Evolutionary conservation across 2,888 invertebrate genomes (phyloP), one percentile per base, ranked within the genome.

Genomic region (Drosophila subquinaria): DNA sequence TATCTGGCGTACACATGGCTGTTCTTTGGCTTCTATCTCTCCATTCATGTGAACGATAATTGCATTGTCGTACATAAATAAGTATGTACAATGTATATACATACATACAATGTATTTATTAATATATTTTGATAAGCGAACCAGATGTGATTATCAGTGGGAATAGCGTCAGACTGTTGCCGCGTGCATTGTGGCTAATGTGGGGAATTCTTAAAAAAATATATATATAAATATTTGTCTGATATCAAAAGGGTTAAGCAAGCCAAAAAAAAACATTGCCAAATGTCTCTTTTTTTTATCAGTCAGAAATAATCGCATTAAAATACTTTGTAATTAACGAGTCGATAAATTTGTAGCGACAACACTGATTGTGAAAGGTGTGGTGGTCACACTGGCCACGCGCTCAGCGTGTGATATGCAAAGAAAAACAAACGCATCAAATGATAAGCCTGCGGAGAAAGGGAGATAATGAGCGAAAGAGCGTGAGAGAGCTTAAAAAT

Each of bases 251-350:
- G 66, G 61, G 66, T 67, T 67, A 71, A 73, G 23, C 43, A 2
- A 33, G 51, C 42, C 36, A 36, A 30, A 60, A 45, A 36, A 30
- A 60, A 45, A 56, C 35, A 45, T 51, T 45, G 23, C 36, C 17
- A 40, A 45, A 36, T 47, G 45, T 10, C 23, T 36, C 8, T 35
- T 47, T 8, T n/a, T 38, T 11, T 74, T 73, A 73, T 73, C 73
- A 60, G 63, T 30, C 11, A 52, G 48, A 30, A 59, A 30, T 48
- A 68, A 72, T 72, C 69, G 43, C 59, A 47, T 50, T 48, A 20
- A 75, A 60, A 75, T 75, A 73, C 64, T 68, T 68, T 63, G 61
- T 63, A 59, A 72, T 72, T 68, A 68, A 57, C 51, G 63, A 36
- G 47, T 50, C 61, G 74, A 70, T 71, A 75, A 47, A 62, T 53